These are phyloP conservation scores for Cyclopterus lumpus DNA, from an alignment of 2,797 vertebrate species.

Conservation along the genomic window DNA sequence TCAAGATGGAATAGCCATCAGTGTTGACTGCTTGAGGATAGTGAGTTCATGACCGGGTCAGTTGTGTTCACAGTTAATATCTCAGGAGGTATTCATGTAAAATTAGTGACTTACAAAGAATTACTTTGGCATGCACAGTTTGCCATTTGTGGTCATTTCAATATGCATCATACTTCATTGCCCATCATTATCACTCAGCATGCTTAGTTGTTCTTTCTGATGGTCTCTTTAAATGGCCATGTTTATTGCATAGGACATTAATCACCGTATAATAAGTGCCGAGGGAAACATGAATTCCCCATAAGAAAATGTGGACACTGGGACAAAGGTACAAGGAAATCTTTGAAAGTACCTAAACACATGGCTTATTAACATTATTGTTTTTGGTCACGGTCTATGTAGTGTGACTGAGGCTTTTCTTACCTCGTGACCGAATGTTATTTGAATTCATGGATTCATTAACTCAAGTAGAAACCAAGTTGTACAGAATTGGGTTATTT, in stretches of 20 bases:
- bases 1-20: background rate
- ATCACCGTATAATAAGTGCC: conserved; percentile 4
- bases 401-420: conserved; percentile 29
- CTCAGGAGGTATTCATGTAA: conserved; percentile 44
- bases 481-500: conserved; percentile 11
- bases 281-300: background rate
- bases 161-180: conserved; percentile 27
- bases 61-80: conserved; percentile 46
- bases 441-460: conserved; percentile 29
- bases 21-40: background rate
- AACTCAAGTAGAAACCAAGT: conserved; percentile 29
- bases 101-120: conserved; percentile 12
- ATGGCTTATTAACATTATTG: conserved; percentile 11
- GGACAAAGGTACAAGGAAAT: conserved; percentile 6
- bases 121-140: conserved; percentile 31
- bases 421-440: background rate
- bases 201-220: conserved; percentile 23
- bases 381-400: conserved; percentile 40
- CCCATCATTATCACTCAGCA: background rate
- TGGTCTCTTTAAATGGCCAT: background rate
- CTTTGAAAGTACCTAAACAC: conserved; percentile 23
- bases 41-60: background rate
- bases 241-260: conserved; percentile 44
- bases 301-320: background rate
- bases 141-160: conserved; percentile 13